Conservation (phyloP, 1,140 invertebrate genomes). For the Penaeus chinensis region DNA sequence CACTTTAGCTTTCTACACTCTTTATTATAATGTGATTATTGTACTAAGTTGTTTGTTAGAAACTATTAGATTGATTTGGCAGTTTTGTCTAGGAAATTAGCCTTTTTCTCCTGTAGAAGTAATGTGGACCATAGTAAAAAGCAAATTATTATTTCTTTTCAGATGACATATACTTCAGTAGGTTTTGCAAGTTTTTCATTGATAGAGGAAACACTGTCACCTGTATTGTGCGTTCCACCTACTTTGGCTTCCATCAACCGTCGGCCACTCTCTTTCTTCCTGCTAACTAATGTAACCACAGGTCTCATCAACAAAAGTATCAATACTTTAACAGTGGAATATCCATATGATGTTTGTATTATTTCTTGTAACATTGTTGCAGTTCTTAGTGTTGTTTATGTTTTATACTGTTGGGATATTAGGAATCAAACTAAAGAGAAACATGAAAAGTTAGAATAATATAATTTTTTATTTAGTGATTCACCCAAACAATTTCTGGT, state of each 20-base stretch:
- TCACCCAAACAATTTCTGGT: no score
- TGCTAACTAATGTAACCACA: constrained; percentile 36
- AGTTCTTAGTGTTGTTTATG: no score
- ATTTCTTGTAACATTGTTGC: background rate
- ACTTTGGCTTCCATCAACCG: constrained; percentile 36
- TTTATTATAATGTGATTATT: no score
- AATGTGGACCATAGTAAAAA: no score
- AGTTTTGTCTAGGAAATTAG: no score
- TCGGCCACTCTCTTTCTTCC: constrained; percentile 32
- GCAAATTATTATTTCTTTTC: background rate
- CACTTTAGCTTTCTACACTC: no score
- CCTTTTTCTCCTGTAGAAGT: no score
- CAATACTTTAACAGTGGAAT: constrained; percentile 24
- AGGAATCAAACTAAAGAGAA: background rate
- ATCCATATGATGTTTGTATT: constrained; percentile 39
- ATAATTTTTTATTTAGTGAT: background rate
- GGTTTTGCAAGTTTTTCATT: constrained; percentile 24
- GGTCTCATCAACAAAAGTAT: constrained; percentile 45
- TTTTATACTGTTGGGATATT: no score
- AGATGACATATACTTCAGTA: constrained; percentile 31
- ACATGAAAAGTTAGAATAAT: background rate
- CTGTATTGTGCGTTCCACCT: constrained; percentile 11
- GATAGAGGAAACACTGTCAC: constrained; percentile 14
- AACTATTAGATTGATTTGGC: no score
- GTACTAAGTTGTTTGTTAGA: no score